A percentile compares a stretch with the other conserved stretches of the same genome.
Evolutionary conservation across 2,888 invertebrate species (phyloP).

Genomic region (Xestia sexstrigata): DNA sequence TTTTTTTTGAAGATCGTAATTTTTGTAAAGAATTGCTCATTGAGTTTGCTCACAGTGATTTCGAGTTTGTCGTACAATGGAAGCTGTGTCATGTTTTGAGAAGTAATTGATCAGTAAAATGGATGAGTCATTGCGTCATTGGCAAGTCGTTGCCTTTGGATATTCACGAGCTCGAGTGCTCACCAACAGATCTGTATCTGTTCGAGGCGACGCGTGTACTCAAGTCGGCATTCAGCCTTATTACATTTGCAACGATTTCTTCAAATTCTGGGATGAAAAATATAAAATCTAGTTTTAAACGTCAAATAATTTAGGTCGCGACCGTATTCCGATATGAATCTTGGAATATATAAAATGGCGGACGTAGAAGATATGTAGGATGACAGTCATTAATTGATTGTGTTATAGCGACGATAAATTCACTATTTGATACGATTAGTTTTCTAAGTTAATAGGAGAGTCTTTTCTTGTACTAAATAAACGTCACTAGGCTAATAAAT

Average conservation of each 20-base stretch:
- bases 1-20: constrained; percentile 35
- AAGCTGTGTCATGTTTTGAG: constrained; percentile 43
- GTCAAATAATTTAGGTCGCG: constrained; percentile 48
- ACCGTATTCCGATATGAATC: constrained; percentile 47
- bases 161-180: constrained; percentile 16
- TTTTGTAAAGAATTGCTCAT: constrained; percentile 35
- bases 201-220: not conserved
- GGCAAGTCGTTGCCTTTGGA: constrained; percentile 8
- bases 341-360: constrained; percentile 47
- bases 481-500: constrained; percentile 38
- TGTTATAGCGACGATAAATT: constrained; percentile 36
- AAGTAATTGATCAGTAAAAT: constrained; percentile 37
- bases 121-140: constrained; percentile 42
- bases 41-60: constrained; percentile 25
- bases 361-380: constrained; percentile 14
- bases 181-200: constrained; percentile 23
- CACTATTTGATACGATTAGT: constrained; percentile 43
- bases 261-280: constrained; percentile 45
- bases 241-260: constrained; percentile 39
- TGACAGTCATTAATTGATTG: constrained; percentile 46
- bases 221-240: constrained; percentile 18
- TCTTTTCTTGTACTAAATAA: constrained; percentile 38
- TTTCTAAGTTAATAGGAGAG: constrained; percentile 38
- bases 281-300: constrained; percentile 43
- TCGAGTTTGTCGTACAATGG: constrained; percentile 40